Evolutionary conservation across 1,140 invertebrate genomes (phyloP), one percentile per base, ranked within the genome.

Genomic region (Acromyrmex charruanus): DNA sequence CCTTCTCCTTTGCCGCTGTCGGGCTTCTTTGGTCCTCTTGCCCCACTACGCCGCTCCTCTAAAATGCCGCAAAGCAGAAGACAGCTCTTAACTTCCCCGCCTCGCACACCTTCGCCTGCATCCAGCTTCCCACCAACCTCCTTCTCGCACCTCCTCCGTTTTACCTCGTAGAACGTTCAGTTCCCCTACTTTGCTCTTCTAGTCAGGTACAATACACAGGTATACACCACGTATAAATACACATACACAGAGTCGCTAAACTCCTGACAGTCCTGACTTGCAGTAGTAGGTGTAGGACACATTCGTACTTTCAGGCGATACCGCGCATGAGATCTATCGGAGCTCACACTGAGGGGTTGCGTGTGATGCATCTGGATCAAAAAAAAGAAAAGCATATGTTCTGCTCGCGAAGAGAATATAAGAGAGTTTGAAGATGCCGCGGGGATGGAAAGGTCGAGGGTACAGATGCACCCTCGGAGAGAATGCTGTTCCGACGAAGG

Each of bases 181-280:
- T 85, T 88, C 84, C 90, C 80, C 92, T 89, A 91, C 89, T 85
- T 88, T 88, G 71, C 87, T 92, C 85, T 91, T 87, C 92, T 92
- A 93, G 88, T 85, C 93, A 93, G 90, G 91, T 92, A 92, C 86
- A 77, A 92, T 87, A 87, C 88, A 65, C 88, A 93, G 89, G 87
- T 92, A 93, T 92, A 90, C 88, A 68, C 61, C 87, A 68, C 85
- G 31, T 31, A 21, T 53, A 72, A 21, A 21, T 31, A 63, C 44
- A 59, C 71, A 69, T 71, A 79, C 69, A 18, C 21, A 31, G 53
- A 31, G 35, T 28, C 25, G 6, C n/a, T 28, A 28, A 25, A 71
- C 55, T 84, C n/a, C 39, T 39, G 55, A 51, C 69, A 35, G 31
- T 35, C 0, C 53, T 49, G 55, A 51, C 69, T 84, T 12, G 80